These are phyloP conservation scores for Rhynchonycteris naso DNA, from an alignment of 2,797 vertebrate species.

Conservation along the genomic window DNA sequence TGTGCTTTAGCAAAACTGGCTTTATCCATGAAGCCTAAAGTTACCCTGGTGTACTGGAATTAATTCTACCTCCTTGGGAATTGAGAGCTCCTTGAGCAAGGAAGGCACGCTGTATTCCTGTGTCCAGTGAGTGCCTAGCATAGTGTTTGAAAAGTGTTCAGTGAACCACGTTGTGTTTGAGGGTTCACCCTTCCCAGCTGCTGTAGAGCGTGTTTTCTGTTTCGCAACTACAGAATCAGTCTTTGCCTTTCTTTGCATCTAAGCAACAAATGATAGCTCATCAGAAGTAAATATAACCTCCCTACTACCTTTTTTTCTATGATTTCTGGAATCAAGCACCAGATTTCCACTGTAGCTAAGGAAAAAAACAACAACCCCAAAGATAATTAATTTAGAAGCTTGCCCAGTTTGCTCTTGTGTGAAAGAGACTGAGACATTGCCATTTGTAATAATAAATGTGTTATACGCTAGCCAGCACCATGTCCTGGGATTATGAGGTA, in stretches of 20 bases:
- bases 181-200: not conserved
- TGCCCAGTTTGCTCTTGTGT: not conserved
- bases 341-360: not conserved
- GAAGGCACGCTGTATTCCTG: not conserved
- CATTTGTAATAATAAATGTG: slow-evolving; percentile 60
- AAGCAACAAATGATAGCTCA: not conserved
- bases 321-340: not conserved
- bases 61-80: not conserved
- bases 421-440: not conserved
- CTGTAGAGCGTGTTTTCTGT: not conserved
- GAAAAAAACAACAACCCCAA: not conserved
- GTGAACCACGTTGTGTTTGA: not conserved
- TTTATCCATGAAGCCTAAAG: not conserved
- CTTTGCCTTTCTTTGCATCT: slow-evolving; percentile 13
- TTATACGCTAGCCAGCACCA: slow-evolving; percentile 10
- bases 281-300: not conserved
- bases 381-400: slow-evolving; percentile 33
- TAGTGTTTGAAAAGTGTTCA: not conserved
- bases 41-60: not conserved
- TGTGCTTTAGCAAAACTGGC: not conserved
- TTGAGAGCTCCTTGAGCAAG: not conserved
- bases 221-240: not conserved
- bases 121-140: not conserved
- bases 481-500: slow-evolving; percentile 41
- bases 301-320: not conserved